phyloP scores from a whole-genome alignment of 2,113 vertebrate genomes.

The Aspidoscelis tigris region DNA sequence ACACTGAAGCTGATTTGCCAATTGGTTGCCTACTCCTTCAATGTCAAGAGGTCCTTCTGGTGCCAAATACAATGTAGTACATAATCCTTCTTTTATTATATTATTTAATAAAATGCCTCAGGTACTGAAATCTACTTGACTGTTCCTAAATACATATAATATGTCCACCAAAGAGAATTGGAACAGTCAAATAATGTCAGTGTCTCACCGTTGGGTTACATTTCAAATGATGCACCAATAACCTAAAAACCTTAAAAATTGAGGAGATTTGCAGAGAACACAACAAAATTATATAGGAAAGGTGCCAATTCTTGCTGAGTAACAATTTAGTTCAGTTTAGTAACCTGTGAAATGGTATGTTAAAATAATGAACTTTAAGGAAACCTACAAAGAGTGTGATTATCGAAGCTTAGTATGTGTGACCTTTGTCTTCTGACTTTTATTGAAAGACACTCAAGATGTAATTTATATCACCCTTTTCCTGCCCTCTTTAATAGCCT shows the following conservation, averaged over 20 bases:
- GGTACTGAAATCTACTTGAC: constrained; percentile 21
- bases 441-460: constrained; percentile 62
- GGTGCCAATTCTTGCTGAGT: constrained; percentile 66
- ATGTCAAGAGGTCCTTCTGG: not conserved
- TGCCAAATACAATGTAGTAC: not conserved
- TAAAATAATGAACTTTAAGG: constrained; percentile 70
- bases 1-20: too few relatives aligned
- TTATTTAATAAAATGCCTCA: not conserved
- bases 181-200: constrained; percentile 54
- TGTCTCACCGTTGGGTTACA: constrained; percentile 53
- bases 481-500: constrained; percentile 57
- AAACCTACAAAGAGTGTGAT: constrained; percentile 62
- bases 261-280: constrained; percentile 55
- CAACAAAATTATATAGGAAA: constrained; percentile 68
- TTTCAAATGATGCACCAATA: constrained; percentile 60
- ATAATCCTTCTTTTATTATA: constrained; percentile 20
- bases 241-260: constrained; percentile 34
- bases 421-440: constrained; percentile 70
- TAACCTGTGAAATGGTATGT: constrained; percentile 65
- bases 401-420: constrained; percentile 59
- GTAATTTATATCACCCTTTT: constrained; percentile 65
- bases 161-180: constrained; percentile 35
- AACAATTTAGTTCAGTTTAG: constrained; percentile 68
- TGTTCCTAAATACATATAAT: constrained; percentile 42
- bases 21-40: too few relatives aligned